Percentiles rank a stretch among this genome's conserved stretches.
Conservation (phyloP, 2,113 vertebrate genomes). For the Phasianus colchicus region DNA sequence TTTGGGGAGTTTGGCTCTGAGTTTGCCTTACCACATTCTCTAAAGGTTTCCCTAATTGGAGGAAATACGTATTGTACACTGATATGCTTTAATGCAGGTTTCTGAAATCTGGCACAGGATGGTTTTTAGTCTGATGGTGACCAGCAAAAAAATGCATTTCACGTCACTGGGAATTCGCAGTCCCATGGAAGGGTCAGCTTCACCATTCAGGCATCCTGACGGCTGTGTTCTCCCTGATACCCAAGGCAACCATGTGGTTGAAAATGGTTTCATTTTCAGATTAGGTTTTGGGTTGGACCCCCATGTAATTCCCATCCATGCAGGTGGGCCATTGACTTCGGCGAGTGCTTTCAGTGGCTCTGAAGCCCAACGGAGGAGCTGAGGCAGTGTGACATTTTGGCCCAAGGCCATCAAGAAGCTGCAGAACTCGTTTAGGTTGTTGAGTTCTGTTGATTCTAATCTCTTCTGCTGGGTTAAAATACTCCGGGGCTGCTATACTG, state of each 20-base stretch:
- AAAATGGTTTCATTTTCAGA: conserved; percentile 9
- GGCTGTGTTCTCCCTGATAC: neutral
- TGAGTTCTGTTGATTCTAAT: conserved; percentile 41
- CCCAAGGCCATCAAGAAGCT: neutral
- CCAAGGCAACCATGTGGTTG: neutral
- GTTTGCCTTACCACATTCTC: neutral
- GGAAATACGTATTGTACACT: neutral
- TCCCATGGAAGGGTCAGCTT: neutral
- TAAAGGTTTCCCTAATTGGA: neutral
- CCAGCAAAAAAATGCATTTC: neutral
- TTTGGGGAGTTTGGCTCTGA: neutral
- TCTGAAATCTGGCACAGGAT: neutral
- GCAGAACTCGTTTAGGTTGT: conserved; percentile 24
- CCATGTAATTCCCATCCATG: neutral
- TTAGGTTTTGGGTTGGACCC: neutral
- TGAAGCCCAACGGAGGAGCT: neutral
- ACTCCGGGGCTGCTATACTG: fast-evolving
- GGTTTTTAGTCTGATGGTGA: neutral
- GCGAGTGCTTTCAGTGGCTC: neutral
- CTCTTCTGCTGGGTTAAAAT: neutral
- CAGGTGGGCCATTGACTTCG: conserved; percentile 3
- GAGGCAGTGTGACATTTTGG: conserved; percentile 45
- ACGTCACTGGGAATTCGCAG: too few relatives aligned
- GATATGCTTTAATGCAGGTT: neutral
- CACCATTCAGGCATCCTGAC: neutral